Evolutionary conservation across 2,888 invertebrate genomes (phyloP).

Genomic region (Sturmia bella): DNA sequence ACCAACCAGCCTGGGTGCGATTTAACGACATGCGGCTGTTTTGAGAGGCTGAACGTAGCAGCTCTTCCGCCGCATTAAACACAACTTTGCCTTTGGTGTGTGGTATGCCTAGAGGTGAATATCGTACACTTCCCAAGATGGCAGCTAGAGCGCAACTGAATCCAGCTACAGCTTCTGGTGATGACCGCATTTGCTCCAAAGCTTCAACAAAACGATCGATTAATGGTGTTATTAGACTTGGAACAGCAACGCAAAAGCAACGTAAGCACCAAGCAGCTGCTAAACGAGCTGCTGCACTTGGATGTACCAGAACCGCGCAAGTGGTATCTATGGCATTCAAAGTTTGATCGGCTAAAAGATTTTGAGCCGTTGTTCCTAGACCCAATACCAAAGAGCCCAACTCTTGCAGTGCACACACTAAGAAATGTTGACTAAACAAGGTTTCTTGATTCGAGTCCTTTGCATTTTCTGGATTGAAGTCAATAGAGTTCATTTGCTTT

Average conservation of each 20-base stretch:
- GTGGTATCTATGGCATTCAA: constrained; percentile 86
- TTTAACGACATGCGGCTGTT: constrained; percentile 97
- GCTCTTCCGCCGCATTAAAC: constrained; percentile 98
- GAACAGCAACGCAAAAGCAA: constrained; percentile 95
- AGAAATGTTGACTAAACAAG: constrained; percentile 92
- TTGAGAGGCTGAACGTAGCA: constrained; percentile 97
- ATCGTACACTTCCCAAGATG: constrained; percentile 93
- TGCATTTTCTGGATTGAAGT: constrained; percentile 95
- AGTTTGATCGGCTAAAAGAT: constrained; percentile 93
- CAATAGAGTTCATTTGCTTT: constrained; percentile 97
- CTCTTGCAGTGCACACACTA: constrained; percentile 96
- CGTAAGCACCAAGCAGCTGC: constrained; percentile 96
- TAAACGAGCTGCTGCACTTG: constrained; percentile 94
- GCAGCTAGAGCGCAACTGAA: constrained; percentile 97
- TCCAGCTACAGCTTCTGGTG: constrained; percentile 93
- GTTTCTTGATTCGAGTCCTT: constrained; percentile 96
- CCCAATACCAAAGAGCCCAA: constrained; percentile 94
- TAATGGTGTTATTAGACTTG: constrained; percentile 95
- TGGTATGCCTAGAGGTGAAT: constrained; percentile 96
- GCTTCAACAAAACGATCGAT: constrained; percentile 94
- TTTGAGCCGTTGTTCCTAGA: constrained; percentile 96
- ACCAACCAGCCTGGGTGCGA: constrained; percentile 98
- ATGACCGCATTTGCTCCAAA: constrained; percentile 93
- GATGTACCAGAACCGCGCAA: constrained; percentile 91
- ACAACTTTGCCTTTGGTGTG: constrained; percentile 98